These are phyloP conservation scores for Halichoerus grypus DNA, from an alignment of 2,113 vertebrate species.

Conservation along the genomic window DNA sequence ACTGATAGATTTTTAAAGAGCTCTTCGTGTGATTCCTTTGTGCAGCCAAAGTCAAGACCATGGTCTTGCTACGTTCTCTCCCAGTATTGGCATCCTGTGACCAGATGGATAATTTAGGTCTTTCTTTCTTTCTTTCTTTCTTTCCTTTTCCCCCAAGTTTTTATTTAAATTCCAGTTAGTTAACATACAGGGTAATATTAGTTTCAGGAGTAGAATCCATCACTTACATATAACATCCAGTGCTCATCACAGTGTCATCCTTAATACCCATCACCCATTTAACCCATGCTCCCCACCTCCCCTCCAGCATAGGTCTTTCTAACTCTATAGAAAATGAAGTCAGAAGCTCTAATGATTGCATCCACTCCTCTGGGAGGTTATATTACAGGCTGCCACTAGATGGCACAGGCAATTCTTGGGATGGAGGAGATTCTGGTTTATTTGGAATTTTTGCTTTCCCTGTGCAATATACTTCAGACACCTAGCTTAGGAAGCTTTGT, in stretches of 20 bases:
- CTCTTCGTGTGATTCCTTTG: background rate
- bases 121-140: too few relatives aligned
- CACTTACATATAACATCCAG: background rate
- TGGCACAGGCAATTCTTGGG: slow-evolving; percentile 69
- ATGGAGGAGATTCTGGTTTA: background rate
- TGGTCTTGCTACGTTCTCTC: background rate
- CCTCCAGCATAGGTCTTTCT: background rate
- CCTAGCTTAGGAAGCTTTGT: slow-evolving; percentile 42
- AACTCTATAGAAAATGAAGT: background rate
- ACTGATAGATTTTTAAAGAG: background rate
- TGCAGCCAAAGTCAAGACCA: background rate
- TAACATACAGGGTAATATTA: background rate
- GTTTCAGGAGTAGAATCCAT: background rate
- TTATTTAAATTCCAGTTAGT: background rate
- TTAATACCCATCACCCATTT: background rate
- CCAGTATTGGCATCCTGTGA: background rate
- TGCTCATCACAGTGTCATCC: background rate
- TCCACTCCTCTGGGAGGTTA: background rate
- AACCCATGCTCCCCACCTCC: background rate
- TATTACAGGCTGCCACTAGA: slow-evolving; percentile 68
- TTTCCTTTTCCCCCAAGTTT: background rate
- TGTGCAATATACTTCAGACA: background rate
- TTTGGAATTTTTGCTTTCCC: slow-evolving; percentile 50
- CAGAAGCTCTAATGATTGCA: background rate
- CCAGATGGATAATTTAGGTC: background rate